A percentile compares a stretch with the other conserved stretches of the same genome.
Conservation (phyloP, 2,113 vertebrate species). For the Picathartes gymnocephalus region DNA sequence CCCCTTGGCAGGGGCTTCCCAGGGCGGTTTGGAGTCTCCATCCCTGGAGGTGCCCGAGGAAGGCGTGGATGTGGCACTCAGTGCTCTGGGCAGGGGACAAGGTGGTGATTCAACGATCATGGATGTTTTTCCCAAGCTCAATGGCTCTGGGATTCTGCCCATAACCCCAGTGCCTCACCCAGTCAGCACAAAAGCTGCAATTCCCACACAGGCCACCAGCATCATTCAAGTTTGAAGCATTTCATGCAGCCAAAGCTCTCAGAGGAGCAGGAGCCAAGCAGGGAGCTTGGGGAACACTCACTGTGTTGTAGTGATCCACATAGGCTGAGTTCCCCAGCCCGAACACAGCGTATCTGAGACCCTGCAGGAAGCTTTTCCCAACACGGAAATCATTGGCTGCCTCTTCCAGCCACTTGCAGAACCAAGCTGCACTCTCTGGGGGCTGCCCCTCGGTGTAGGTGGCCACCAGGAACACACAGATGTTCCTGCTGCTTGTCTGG, state of each 20-base stretch:
- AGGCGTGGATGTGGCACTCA: accelerated
- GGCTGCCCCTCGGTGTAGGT: constrained; percentile 88
- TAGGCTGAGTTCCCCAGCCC: constrained; percentile 91
- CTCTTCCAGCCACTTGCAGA: constrained; percentile 93
- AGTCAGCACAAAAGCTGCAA: not conserved
- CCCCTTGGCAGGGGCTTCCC: accelerated
- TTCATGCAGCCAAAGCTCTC: not conserved
- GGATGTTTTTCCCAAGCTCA: not conserved
- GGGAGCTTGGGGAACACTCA: constrained; percentile 28
- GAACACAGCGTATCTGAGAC: constrained; percentile 87
- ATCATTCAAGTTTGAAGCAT: accelerated
- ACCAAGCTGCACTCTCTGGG: constrained; percentile 84
- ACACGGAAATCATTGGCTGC: constrained; percentile 88
- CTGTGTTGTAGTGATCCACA: constrained; percentile 84
- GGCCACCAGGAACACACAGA: constrained; percentile 89
- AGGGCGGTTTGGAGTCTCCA: no score
- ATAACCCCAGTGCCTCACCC: not conserved
- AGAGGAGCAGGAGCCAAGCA: not conserved
- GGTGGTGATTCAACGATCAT: not conserved
- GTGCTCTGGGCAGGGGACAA: not conserved
- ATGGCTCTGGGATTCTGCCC: not conserved
- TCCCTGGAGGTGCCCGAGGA: not conserved
- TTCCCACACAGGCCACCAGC: not conserved
- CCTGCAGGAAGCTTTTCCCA: constrained; percentile 83
- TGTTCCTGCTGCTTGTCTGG: constrained; percentile 74